Evolutionary conservation across 2,888 invertebrate species (phyloP).

Genomic region (Macrosoma leucophasiata): DNA sequence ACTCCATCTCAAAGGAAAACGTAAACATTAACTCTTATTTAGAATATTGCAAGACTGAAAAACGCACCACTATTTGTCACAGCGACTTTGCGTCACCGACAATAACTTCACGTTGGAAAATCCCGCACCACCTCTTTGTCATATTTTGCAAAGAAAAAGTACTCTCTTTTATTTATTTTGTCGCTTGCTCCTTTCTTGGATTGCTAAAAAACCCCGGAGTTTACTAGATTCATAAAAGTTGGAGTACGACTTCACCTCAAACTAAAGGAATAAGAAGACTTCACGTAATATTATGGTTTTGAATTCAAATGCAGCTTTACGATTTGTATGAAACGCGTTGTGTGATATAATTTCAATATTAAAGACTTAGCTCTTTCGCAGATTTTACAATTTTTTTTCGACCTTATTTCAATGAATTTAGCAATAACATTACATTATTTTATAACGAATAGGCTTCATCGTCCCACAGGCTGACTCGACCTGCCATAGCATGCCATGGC

Average conservation of each 20-base stretch:
- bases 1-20: conserved; percentile 5
- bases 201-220: conserved; percentile 26
- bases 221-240: conserved; percentile 46
- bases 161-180: conserved; percentile 53
- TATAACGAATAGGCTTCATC: no score
- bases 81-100: conserved; percentile 59
- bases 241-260: conserved; percentile 17
- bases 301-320: no score
- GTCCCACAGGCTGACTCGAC: no score
- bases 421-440: no score
- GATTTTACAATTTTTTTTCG: no score
- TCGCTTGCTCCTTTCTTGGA: conserved; percentile 35
- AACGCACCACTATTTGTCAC: conserved; percentile 61
- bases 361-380: no score
- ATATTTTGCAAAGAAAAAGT: conserved; percentile 63
- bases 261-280: conserved; percentile 25
- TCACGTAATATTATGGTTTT: background rate
- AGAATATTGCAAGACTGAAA: conserved; percentile 54
- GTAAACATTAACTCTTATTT: conserved; percentile 46
- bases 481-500: no score
- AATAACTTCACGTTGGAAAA: conserved; percentile 64
- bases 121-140: conserved; percentile 64
- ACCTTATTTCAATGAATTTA: no score
- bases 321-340: no score
- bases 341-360: no score